Conservation (phyloP, 2,888 invertebrate species). For the Drosophila testacea region DNA sequence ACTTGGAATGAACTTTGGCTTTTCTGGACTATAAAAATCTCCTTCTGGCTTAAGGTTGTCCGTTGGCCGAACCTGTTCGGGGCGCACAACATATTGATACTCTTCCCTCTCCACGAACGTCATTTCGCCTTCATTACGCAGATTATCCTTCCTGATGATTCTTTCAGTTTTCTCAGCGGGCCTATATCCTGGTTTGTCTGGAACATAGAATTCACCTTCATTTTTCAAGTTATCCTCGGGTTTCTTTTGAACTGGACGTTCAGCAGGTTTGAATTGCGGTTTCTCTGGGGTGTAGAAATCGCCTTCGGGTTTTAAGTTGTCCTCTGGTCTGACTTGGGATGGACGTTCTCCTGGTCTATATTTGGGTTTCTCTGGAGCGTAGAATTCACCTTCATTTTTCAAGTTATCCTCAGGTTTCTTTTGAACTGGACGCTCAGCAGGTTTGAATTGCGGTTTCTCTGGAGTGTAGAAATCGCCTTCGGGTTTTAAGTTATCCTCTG, state of each 20-base stretch:
- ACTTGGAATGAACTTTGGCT: slow-evolving; percentile 85
- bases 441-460: slow-evolving; percentile 78
- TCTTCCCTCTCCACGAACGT: slow-evolving; percentile 83
- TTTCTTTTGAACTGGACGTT: slow-evolving; percentile 84
- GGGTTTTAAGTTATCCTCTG: slow-evolving; percentile 83
- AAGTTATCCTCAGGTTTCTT: slow-evolving; percentile 7
- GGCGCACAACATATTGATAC: slow-evolving; percentile 63
- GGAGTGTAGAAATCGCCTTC: slow-evolving; percentile 20
- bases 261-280: slow-evolving; percentile 84
- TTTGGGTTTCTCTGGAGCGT: slow-evolving; percentile 83
- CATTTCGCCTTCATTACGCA: slow-evolving; percentile 87
- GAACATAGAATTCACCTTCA: slow-evolving; percentile 65
- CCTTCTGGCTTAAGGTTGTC: slow-evolving; percentile 84
- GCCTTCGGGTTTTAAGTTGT: slow-evolving; percentile 84
- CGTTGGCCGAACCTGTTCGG: slow-evolving; percentile 38
- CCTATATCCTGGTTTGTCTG: slow-evolving; percentile 83
- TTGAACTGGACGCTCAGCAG: slow-evolving; percentile 84
- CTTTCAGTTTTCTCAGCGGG: slow-evolving; percentile 85
- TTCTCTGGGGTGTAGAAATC: slow-evolving; percentile 82
- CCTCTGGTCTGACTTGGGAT: slow-evolving; percentile 4
- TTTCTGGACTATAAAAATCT: slow-evolving; percentile 86
- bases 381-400: slow-evolving; percentile 84
- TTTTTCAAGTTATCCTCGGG: slow-evolving; percentile 73
- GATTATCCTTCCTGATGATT: slow-evolving; percentile 81
- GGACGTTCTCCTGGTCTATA: slow-evolving; percentile 86